Evolutionary conservation across 2,113 vertebrate genomes (phyloP), one percentile per base, ranked within the genome.

Genomic region (Ramphastos sulfuratus): DNA sequence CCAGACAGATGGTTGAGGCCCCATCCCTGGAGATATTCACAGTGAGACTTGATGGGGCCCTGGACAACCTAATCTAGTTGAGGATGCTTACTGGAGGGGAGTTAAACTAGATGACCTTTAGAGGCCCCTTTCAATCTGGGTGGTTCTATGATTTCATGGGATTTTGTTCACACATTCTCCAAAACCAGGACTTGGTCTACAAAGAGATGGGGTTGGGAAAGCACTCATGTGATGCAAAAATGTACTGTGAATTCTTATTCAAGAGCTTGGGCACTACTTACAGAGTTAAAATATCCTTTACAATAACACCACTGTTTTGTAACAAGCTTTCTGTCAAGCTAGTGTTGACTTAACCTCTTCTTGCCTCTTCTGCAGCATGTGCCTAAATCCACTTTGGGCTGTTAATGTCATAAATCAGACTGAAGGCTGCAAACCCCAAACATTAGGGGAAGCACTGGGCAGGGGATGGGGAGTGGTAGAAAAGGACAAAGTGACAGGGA

Each of bases 241-340:
- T 19, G 73, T 85, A 85, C 60, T 46, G 60, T 33, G 74, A 86
- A 74, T 77, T 87, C 74, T 75, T 69, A 52, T 88, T 89, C 31
- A 54, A 30, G 58, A 85, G 20, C 37, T 60, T 84, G 48, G 63
- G 37, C 37, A 65, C 16, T 83, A 20, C 69, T 95, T 73, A 93
- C 28, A 76, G 65, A 71, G 33, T 50, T 85, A 54, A 90, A 91
- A 87, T 74, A 71, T 88, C 56, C 16, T 96, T 86, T 93, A 67
- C 61, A 67, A 48, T 83, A 90, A 74, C 28, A 67, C 46, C 54
- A 74, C 17, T 61, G 44, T 58, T 85, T 60, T 92, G 4, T 80
- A 82, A 91, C 87, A 37, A 91, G 55, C n/a, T 94, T 92, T 95
- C 39, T 80, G 8, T 82, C 87, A 60, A 66, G n/a, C 50, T 70